Base-by-base conservation (phyloP, 2,888 invertebrate genomes). In the Tethea ocularis region DNA sequence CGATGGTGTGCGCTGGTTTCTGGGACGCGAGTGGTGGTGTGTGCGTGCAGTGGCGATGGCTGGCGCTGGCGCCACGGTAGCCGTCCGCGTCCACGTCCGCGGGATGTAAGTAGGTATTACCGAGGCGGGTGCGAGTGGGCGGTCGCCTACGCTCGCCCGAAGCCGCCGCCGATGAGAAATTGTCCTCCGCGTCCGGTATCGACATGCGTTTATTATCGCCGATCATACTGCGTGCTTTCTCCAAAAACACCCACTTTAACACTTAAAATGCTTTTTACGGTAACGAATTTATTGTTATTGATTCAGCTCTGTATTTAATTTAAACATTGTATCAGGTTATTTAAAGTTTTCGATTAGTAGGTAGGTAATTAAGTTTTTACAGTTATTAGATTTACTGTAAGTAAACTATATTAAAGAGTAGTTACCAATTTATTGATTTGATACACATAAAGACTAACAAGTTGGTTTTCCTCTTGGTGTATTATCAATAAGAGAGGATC, bases 191-290 rank as follows among this genome's bases (percentile, higher is more conserved):
- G 68, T 67, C 66, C 72, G 68, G 71, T 70, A 75, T 74, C 76
- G 78, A 73, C 77, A 71, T 74, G 67, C 77, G 77, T 72, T 65
- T 71, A 75, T 80, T 74, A 77, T 73, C 66, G 61, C 61, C 57
- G 69, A 65, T 55, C 68, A 63, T 74, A 46, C 46, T 62, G 75
- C 13, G 13, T 33, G 33, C 84, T 85, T 86, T 87, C 83, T 76
- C 82, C 76, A 68, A 73, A 80, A 75, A 79, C 82, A 80, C 81
- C 78, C 79, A 81, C 78, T 66, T 62, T 52, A 61, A 67, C 64
- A 71, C 68, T 64, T 52, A 22, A 54, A 29, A 20, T 13, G 33
- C 2, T 33, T 33, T 54, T 23, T 41, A 38, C 59, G 56, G 59
- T 62, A 63, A 57, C 58, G 59, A 59, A 63, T 66, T 66, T 66